phyloP scores from a whole-genome alignment of 2,888 invertebrate species.

The Mactromeris polynyma region DNA sequence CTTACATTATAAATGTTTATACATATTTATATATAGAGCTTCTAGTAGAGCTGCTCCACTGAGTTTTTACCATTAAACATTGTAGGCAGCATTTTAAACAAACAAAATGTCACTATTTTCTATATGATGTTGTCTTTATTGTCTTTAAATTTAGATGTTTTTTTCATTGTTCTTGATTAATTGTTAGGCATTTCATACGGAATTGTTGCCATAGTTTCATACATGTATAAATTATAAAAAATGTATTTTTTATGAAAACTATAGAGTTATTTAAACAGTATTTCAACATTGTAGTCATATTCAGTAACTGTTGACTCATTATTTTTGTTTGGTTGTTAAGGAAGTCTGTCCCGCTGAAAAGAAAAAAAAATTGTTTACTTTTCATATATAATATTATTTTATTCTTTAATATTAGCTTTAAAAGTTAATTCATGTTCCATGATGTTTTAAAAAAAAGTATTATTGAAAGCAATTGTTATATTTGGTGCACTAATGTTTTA shows the following conservation, averaged over 20 bases:
- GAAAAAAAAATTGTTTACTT: too few species aligned
- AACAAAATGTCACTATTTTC: conserved; percentile 8
- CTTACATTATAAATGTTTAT: background rate
- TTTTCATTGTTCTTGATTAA: background rate
- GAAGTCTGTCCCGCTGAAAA: background rate
- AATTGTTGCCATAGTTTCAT: background rate
- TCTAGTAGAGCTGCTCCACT: background rate
- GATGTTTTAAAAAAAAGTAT: conserved; percentile 7
- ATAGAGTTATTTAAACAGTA: background rate
- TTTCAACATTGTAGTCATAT: background rate
- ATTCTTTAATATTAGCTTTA: background rate
- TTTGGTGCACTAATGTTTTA: background rate
- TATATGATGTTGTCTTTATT: background rate
- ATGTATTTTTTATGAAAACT: background rate
- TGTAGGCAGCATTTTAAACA: conserved; percentile 20
- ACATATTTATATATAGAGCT: conserved; percentile 9
- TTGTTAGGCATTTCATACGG: background rate
- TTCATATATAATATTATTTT: background rate
- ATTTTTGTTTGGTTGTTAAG: background rate
- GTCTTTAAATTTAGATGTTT: background rate
- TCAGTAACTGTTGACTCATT: background rate
- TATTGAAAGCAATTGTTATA: conserved; percentile 9
- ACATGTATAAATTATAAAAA: background rate
- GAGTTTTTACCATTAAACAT: conserved; percentile 2
- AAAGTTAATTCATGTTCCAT: background rate